These are phyloP conservation scores for Ancistrus triradiatus DNA, from an alignment of 2,113 vertebrate genomes.

Conservation along the genomic window DNA sequence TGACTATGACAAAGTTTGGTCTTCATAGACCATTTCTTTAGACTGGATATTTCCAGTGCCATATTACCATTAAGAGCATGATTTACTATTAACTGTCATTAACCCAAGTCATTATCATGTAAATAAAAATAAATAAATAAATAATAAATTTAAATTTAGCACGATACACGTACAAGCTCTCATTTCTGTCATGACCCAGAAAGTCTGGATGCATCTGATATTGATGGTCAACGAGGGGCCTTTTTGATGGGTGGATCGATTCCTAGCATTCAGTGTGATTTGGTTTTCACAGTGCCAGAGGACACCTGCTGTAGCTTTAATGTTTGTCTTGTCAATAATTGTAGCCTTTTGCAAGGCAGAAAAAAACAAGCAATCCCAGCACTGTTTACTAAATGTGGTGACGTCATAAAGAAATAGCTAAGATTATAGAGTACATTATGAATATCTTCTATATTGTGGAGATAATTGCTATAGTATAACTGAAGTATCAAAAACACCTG, in stretches of 20 bases:
- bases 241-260: constrained; percentile 38
- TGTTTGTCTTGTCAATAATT: constrained; percentile 78
- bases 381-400: constrained; percentile 38
- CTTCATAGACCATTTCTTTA: too few relatives aligned
- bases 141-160: too few relatives aligned
- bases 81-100: too few relatives aligned
- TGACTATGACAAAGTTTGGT: too few relatives aligned
- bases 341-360: constrained; percentile 49
- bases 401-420: not conserved
- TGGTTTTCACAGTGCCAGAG: constrained; percentile 50
- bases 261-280: constrained; percentile 27
- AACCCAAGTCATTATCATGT: too few relatives aligned
- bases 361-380: constrained; percentile 45
- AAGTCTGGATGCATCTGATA: constrained; percentile 26
- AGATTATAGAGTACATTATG: constrained; percentile 4
- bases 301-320: constrained; percentile 82
- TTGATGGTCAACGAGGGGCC: constrained; percentile 38
- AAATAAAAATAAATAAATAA: too few relatives aligned
- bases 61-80: too few relatives aligned
- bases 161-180: too few relatives aligned
- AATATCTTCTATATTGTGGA: not conserved
- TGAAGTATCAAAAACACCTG: too few relatives aligned
- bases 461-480: not conserved
- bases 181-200: constrained; percentile 33
- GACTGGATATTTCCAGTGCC: too few relatives aligned